Percentiles rank a stretch among this genome's conserved stretches.
These are phyloP conservation scores for Tricholaema leucomelas DNA, from an alignment of 2,113 vertebrate species.

Conservation along the genomic window DNA sequence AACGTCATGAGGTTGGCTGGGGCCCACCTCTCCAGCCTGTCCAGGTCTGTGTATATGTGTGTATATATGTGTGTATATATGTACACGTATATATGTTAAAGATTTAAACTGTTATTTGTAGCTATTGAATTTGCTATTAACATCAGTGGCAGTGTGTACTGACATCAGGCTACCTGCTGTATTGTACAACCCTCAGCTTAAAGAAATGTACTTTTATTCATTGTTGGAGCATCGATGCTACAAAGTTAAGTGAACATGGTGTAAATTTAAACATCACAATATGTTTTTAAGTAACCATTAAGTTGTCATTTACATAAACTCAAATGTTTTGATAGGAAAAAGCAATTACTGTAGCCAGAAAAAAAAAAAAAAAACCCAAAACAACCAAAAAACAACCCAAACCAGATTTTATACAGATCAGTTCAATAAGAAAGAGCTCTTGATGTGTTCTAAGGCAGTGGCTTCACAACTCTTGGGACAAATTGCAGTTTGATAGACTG, in stretches of 20 bases:
- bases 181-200: background rate
- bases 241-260: background rate
- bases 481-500: conserved; percentile 52
- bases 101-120: background rate
- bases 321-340: conserved; percentile 26
- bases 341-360: conserved; percentile 8
- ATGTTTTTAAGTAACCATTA: background rate
- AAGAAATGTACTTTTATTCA: background rate
- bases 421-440: conserved; percentile 1
- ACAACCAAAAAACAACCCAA: too few species aligned
- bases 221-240: background rate
- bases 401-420: background rate
- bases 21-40: too few species aligned
- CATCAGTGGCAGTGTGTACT: background rate
- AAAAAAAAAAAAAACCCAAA: background rate
- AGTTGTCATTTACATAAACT: conserved; percentile 15
- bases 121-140: background rate
- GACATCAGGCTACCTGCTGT: background rate
- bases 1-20: too few species aligned
- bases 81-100: background rate
- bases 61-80: too few species aligned
- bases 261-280: background rate
- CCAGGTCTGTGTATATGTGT: too few species aligned
- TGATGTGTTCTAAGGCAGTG: conserved; percentile 20
- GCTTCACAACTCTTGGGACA: conserved; percentile 46